phyloP scores from a whole-genome alignment of 2,888 invertebrate species.

The Megalurothrips usitatus region DNA sequence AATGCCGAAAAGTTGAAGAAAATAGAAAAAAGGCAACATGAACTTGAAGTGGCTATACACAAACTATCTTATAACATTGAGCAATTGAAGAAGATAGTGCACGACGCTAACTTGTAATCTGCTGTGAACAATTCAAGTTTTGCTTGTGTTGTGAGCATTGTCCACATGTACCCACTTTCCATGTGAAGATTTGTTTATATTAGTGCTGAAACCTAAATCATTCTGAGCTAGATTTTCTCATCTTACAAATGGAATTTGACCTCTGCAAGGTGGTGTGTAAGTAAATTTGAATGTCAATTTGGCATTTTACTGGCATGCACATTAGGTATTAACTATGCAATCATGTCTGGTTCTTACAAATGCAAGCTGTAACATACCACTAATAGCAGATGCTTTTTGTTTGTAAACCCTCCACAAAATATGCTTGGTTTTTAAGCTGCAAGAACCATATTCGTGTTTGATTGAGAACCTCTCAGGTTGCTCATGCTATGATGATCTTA shows the following conservation, averaged over 20 bases:
- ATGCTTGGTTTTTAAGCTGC: no score
- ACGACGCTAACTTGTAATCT: constrained; percentile 3
- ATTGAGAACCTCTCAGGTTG: no score
- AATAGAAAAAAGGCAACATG: constrained; percentile 14
- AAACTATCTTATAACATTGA: constrained; percentile 5
- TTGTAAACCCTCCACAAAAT: no score
- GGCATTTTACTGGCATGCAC: constrained; percentile 7
- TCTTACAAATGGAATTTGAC: background rate
- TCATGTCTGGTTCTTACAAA: background rate
- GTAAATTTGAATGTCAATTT: background rate
- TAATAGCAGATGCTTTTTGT: constrained; percentile 2
- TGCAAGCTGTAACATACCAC: no score
- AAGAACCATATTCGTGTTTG: no score
- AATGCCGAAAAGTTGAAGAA: constrained; percentile 19
- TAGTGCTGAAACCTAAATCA: background rate
- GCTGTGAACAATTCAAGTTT: background rate
- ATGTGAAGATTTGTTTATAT: background rate
- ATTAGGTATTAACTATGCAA: background rate
- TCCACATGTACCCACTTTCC: no score
- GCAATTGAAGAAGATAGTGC: constrained; percentile 15
- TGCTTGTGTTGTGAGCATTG: background rate
- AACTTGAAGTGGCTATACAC: constrained; percentile 16
- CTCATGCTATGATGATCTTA: no score
- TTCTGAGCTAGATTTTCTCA: background rate
- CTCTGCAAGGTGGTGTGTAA: background rate